phyloP scores from a whole-genome alignment of 2,888 invertebrate genomes.

The Girardia tigrina region DNA sequence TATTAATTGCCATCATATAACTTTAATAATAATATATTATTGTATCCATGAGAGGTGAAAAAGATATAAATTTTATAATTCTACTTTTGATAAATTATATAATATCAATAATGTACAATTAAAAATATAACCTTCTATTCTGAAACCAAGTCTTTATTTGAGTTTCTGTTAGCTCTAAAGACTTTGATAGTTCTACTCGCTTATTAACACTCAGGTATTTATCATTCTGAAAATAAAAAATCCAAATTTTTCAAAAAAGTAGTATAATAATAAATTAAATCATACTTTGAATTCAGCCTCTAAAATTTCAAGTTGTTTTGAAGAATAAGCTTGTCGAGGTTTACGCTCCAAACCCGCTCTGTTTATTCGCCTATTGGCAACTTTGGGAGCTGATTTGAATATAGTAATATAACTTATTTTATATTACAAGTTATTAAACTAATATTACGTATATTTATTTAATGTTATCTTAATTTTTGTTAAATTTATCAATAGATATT shows the following conservation, averaged over 20 bases:
- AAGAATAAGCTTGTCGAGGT: constrained; percentile 86
- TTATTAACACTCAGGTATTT: constrained; percentile 90
- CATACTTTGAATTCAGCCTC: constrained; percentile 77
- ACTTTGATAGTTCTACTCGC: constrained; percentile 77
- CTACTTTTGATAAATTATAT: too few species aligned
- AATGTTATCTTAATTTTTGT: neutral
- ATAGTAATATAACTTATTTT: neutral
- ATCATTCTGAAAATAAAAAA: constrained; percentile 57
- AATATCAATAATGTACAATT: too few species aligned
- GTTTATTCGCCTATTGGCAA: constrained; percentile 64
- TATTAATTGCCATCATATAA: too few species aligned
- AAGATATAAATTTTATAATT: too few species aligned
- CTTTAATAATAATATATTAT: too few species aligned
- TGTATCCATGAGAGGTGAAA: too few species aligned
- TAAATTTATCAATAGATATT: neutral
- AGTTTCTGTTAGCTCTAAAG: constrained; percentile 73
- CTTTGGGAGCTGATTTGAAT: constrained; percentile 55
- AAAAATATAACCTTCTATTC: constrained; percentile 61
- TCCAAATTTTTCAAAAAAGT: neutral
- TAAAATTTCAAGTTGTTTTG: constrained; percentile 74
- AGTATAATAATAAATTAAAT: neutral
- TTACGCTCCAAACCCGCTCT: constrained; percentile 79
- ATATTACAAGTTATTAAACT: neutral
- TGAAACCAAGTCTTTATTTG: constrained; percentile 95
- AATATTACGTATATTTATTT: neutral